phyloP scores from a whole-genome alignment of 2,113 vertebrate species.

The Bombycilla garrulus region DNA sequence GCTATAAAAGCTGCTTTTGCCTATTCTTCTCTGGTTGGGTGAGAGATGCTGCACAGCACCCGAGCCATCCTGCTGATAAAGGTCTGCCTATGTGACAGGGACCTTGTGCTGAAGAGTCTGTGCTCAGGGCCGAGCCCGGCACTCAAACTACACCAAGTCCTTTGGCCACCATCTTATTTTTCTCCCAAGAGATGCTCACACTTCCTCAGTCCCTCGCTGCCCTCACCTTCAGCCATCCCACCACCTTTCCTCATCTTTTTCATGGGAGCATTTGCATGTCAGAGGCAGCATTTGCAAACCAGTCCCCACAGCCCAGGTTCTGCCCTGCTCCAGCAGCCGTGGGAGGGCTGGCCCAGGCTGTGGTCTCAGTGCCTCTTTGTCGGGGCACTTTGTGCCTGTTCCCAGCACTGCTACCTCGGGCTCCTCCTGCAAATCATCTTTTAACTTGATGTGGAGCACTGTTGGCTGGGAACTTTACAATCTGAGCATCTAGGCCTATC shows the following conservation, averaged over 20 bases:
- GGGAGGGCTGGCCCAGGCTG: not conserved
- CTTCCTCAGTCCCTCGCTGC: not conserved
- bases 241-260: not conserved
- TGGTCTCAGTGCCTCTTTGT: not conserved
- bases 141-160: not conserved
- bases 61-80: not conserved
- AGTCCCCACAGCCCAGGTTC: not conserved
- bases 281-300: not conserved
- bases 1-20: not conserved
- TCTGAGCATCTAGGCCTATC: not conserved
- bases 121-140: not conserved
- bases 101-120: not conserved
- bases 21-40: fast-evolving
- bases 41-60: fast-evolving
- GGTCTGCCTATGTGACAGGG: fast-evolving
- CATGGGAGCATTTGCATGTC: fast-evolving
- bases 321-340: not conserved
- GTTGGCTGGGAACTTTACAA: not conserved
- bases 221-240: not conserved
- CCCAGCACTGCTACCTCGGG: not conserved
- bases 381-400: fast-evolving
- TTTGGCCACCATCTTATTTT: not conserved
- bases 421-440: not conserved
- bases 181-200: not conserved
- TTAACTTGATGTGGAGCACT: fast-evolving